Evolutionary conservation across 2,113 vertebrate species (phyloP), one percentile per base, ranked within the genome.

Genomic region (Pitta sordida): DNA sequence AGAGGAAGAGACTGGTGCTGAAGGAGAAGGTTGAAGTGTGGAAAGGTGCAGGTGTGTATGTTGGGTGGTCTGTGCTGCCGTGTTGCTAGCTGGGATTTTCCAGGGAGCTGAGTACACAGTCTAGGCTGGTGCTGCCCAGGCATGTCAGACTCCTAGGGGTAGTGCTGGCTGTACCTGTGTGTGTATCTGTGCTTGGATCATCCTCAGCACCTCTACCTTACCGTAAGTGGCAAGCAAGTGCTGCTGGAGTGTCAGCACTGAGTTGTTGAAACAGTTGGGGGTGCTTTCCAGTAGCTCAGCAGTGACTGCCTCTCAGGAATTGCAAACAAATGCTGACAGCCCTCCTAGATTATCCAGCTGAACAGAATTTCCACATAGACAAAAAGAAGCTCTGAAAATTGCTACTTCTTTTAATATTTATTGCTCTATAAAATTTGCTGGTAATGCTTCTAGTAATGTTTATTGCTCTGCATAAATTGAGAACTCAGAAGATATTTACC

Each of bases 31-130:
- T 43, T 5, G 11, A 15, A 52, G 20, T 13, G 11, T 73, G 49
- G 49, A 39, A 81, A 46, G 62, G 26, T 75, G 55, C 49, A 15
- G 23, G 27, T 3, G 8, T 48, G 1, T 13, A 7, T 49, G 58
- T 62, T 0, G 5, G 30, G 36, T 29, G 21, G 34, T 24, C 71
- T 64, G 15, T 60, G 49, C 34, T 39, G 60, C 34, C 2, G 0
- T 29, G 34, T 59, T 59, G 27, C n/a, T 36, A 29, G 18, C 51
- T 2, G 3, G 44, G 27, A 27, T 89, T 89, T 86, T 48, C 36
- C 75, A 69, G 30, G 26, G 39, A 44, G 27, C 44, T n/a, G 34
- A 24, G 24, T 22, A 7, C 19, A 44, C n/a, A 62, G 10, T 53
- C 23, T 29, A 15, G 20, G 39, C 34, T 84, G 0, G 0, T 27